Conservation (phyloP, 2,888 invertebrate genomes). For the Aporophyla nigra region DNA sequence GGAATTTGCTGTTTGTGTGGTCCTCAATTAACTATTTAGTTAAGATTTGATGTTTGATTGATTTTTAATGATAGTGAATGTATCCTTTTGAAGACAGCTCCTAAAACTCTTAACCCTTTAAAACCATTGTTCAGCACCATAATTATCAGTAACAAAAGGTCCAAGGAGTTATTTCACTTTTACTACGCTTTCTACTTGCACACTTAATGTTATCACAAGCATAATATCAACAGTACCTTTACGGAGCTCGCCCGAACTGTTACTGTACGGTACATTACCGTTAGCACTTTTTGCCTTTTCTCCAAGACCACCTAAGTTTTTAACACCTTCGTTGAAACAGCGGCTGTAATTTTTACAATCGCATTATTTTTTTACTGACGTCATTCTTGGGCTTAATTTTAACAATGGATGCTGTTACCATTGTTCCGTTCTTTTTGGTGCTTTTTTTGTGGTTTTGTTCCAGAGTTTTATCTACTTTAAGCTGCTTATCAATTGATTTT, state of each 20-base stretch:
- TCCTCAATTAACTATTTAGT: background rate
- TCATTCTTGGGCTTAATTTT: conserved; percentile 50
- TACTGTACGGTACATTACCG: conserved; percentile 70
- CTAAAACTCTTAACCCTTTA: conserved; percentile 17
- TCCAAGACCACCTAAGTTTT: conserved; percentile 71
- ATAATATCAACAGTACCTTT: conserved; percentile 62
- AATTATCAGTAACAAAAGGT: conserved; percentile 38
- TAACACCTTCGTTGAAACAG: conserved; percentile 56
- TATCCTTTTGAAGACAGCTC: conserved; percentile 2
- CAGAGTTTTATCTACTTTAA: conserved; percentile 29
- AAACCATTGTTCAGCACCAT: conserved; percentile 32
- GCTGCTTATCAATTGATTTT: conserved; percentile 26
- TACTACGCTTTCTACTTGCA: conserved; percentile 43
- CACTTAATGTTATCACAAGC: conserved; percentile 62
- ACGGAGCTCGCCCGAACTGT: conserved; percentile 58
- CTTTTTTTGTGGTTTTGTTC: conserved; percentile 31
- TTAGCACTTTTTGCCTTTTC: conserved; percentile 67
- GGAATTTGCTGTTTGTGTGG: conserved; percentile 22
- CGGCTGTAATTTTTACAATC: conserved; percentile 57
- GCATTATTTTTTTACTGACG: conserved; percentile 62
- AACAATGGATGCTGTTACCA: conserved; percentile 56
- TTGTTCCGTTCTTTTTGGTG: conserved; percentile 51
- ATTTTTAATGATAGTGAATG: background rate
- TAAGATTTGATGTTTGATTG: too few relatives aligned
- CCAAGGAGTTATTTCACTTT: conserved; percentile 44